These are phyloP conservation scores for Scrobipalpa atriplicella DNA, from an alignment of 2,888 invertebrate genomes.

Conservation along the genomic window DNA sequence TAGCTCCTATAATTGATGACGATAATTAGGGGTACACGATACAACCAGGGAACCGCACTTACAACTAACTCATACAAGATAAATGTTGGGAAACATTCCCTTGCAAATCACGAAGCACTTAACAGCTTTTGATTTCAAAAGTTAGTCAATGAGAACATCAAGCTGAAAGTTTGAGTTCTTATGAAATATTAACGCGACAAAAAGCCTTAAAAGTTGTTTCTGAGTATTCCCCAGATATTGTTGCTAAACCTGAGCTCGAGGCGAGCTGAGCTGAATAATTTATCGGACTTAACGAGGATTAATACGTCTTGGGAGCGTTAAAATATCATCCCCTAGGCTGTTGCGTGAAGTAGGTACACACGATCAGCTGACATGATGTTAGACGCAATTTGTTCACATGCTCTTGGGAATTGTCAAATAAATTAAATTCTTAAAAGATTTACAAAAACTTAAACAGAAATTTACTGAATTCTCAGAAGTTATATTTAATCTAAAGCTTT, in stretches of 20 bases:
- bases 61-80: constrained; percentile 15
- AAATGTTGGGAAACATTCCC: constrained; percentile 4
- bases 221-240: constrained; percentile 37
- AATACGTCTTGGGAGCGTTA: constrained; percentile 62
- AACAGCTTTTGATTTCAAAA: constrained; percentile 19
- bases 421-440: too few species aligned
- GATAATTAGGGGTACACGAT: constrained; percentile 25
- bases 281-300: constrained; percentile 70
- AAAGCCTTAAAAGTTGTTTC: constrained; percentile 47
- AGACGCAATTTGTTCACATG: too few species aligned
- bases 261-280: constrained; percentile 64
- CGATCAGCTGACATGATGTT: not conserved
- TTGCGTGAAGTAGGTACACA: constrained; percentile 25
- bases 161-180: constrained; percentile 39
- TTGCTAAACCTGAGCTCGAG: constrained; percentile 33
- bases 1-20: constrained; percentile 25
- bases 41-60: constrained; percentile 7
- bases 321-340: constrained; percentile 52
- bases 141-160: constrained; percentile 25
- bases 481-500: too few species aligned
- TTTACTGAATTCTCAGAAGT: too few species aligned
- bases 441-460: too few species aligned
- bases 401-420: too few species aligned
- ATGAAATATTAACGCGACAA: constrained; percentile 44
- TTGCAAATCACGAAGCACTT: constrained; percentile 17